phyloP scores from a whole-genome alignment of 2,113 vertebrate species.

The Myiozetetes cayanensis region DNA sequence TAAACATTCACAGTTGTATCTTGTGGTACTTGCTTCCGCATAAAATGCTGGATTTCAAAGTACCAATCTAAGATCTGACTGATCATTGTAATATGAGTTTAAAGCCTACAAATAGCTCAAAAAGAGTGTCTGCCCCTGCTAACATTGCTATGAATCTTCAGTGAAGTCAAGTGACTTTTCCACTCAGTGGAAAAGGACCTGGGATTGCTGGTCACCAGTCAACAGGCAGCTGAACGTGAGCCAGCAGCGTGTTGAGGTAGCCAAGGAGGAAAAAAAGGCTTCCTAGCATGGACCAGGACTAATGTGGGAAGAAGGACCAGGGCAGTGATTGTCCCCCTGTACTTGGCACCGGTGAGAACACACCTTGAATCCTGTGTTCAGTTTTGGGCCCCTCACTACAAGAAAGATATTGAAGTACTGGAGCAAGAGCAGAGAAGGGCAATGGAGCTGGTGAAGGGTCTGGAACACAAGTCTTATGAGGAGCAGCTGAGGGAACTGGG shows the following conservation, averaged over 20 bases:
- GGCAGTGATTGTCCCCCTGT: background rate
- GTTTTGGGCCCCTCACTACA: background rate
- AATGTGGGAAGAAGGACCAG: background rate
- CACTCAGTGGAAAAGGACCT: background rate
- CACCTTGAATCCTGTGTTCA: background rate
- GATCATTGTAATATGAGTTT: background rate
- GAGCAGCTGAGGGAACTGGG: background rate
- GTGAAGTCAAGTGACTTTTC: background rate
- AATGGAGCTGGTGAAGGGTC: rapidly evolving
- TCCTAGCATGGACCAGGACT: background rate
- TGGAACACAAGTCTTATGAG: background rate
- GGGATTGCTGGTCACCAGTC: background rate
- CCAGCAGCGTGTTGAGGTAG: background rate
- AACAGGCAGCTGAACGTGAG: background rate
- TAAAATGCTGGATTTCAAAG: background rate
- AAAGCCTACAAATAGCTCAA: background rate
- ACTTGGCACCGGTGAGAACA: background rate
- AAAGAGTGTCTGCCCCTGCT: background rate
- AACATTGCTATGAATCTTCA: background rate
- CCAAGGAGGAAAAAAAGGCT: background rate
- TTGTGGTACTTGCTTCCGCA: background rate
- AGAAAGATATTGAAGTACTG: background rate
- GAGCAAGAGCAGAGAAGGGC: background rate
- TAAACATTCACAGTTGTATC: background rate
- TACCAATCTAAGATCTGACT: background rate